Evolutionary conservation across 2,888 invertebrate species (phyloP), one percentile per base, ranked within the genome.

Genomic region (Athrips mouffetella): DNA sequence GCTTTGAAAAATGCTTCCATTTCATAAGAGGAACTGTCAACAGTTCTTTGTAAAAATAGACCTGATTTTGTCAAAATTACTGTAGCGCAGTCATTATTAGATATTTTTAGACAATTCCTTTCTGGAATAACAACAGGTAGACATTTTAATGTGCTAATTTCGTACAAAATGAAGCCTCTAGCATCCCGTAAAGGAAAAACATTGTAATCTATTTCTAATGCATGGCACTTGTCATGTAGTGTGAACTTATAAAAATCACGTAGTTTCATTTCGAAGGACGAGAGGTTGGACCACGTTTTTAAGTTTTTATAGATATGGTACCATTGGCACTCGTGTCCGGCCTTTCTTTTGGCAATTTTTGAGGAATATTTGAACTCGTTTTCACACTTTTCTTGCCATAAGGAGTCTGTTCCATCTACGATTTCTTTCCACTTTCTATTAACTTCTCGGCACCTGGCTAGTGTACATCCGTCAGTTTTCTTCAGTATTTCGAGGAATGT

Each of bases 271-370:
- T 71, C 65, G 10, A 58, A 67, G 8, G 45, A 49, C 1, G 67
- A 57, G 1, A 79, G 57, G 35, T 72, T 64, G 0, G 63, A 56
- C 85, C 85, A 86, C 57, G 63, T 63, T 50, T 59, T 65, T 3
- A 85, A 54, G 53, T 85, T 86, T 48, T 68, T 80, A 52, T 79
- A 85, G 1, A 85, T 69, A 47, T 82, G 66, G 47, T 76, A 76
- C 83, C 84, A 86, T 29, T 56, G 62, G 18, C 73, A 69, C 23
- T 76, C 70, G 5, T 60, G 67, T 0, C 77, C 76, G 5, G 70
- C 61, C 54, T 79, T 83, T n/a, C 58, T 68, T 60, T 73, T 82
- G 1, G 84, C 84, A 11, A 84, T 73, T 58, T 61, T 62, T 0
- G 84, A 79, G 1, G 80, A 60, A 52, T 70, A 64, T 53, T 62